Conservation (phyloP, 2,888 invertebrate species). For the Cephus pulcher region DNA sequence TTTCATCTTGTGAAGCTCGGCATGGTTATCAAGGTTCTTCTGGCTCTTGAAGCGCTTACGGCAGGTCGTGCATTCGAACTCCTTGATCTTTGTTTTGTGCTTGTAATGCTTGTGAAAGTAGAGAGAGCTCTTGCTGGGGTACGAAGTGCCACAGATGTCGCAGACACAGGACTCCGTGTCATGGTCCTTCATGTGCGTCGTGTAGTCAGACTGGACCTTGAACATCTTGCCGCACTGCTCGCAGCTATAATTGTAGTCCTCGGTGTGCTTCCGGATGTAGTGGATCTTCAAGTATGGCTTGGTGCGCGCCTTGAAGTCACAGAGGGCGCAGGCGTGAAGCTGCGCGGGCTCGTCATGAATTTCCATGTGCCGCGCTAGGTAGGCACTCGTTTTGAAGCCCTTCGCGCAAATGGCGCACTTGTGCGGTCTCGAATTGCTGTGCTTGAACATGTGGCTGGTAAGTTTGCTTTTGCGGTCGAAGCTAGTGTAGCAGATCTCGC, state of each 20-base stretch:
- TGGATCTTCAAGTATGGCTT: conserved; percentile 58
- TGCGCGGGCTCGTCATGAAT: conserved; percentile 52
- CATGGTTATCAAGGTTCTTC: conserved; percentile 53
- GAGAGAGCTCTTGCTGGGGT: conserved; percentile 55
- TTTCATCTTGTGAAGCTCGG: conserved; percentile 54
- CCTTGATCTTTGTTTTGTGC: conserved; percentile 54
- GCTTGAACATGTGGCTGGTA: conserved; percentile 54
- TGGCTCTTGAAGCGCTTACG: conserved; percentile 57
- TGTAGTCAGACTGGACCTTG: conserved; percentile 69
- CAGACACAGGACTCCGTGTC: conserved; percentile 57
- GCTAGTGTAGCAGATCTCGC: conserved; percentile 51
- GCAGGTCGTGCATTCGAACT: conserved; percentile 52
- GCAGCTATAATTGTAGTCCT: conserved; percentile 69
- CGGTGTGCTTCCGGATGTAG: conserved; percentile 56
- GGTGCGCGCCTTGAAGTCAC: conserved; percentile 55
- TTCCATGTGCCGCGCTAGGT: conserved; percentile 54
- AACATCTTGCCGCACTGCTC: conserved; percentile 70
- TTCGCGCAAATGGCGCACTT: conserved; percentile 55
- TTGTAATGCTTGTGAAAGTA: conserved; percentile 60
- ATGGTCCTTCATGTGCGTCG: conserved; percentile 67
- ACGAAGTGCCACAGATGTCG: conserved; percentile 57
- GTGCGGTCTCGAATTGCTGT: conserved; percentile 55
- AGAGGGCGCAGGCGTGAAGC: conserved; percentile 48
- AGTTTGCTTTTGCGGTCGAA: conserved; percentile 55
- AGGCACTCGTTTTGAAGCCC: conserved; percentile 52